Percentiles rank a stretch among this genome's conserved stretches.
Conservation (phyloP, 2,797 vertebrate genomes). For the Hybognathus amarus region DNA sequence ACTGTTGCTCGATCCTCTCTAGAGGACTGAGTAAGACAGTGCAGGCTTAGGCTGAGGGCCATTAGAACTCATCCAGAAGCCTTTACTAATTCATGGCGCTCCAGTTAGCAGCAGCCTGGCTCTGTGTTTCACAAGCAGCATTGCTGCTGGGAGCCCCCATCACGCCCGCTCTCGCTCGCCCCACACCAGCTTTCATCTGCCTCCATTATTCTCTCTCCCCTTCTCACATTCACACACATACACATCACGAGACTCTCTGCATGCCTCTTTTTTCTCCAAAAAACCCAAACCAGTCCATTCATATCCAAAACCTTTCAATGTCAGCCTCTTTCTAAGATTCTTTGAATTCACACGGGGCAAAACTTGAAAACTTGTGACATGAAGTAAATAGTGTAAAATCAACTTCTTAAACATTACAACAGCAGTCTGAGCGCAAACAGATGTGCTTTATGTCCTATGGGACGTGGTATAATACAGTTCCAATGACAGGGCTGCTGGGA, state of each 20-base stretch:
- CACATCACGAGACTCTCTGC: neutral
- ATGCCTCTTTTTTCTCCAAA: neutral
- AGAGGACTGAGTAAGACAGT: conserved; percentile 43
- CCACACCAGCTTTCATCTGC: conserved; percentile 48
- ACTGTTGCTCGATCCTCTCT: conserved; percentile 41
- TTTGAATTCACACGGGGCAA: neutral
- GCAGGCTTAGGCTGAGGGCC: conserved; percentile 62
- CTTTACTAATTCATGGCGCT: conserved; percentile 80
- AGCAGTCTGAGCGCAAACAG: conserved; percentile 25
- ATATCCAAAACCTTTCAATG: neutral
- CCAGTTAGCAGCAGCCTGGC: conserved; percentile 67
- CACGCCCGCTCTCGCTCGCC: conserved; percentile 33
- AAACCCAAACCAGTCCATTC: neutral
- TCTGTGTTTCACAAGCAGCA: conserved; percentile 45
- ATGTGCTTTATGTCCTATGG: conserved; percentile 4
- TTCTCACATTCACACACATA: conserved; percentile 22
- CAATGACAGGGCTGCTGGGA: conserved; percentile 34
- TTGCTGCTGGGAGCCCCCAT: conserved; percentile 32
- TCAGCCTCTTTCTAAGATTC: neutral
- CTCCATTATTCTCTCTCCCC: neutral
- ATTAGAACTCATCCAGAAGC: conserved; percentile 76
- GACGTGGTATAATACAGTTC: conserved; percentile 19
- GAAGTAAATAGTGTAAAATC: conserved; percentile 11
- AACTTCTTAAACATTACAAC: conserved; percentile 18
- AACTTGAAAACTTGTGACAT: conserved; percentile 29